Evolutionary conservation across 1,140 invertebrate genomes (phyloP).

Genomic region (Apis cerana): DNA sequence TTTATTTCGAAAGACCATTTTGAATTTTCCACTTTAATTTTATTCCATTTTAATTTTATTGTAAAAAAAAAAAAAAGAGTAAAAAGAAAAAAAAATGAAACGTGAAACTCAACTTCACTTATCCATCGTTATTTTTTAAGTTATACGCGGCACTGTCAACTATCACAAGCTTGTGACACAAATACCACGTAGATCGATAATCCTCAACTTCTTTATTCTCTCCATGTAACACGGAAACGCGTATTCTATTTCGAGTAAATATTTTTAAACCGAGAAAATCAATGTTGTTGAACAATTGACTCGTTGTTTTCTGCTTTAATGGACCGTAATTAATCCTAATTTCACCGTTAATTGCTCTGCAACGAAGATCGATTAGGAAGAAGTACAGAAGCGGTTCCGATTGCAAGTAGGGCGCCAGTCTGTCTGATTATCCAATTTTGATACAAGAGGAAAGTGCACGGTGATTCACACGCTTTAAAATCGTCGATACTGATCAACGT

Average conservation of each 20-base stretch:
- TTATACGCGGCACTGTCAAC: background rate
- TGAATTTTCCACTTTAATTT: too few species aligned
- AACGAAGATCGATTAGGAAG: slow-evolving; percentile 1
- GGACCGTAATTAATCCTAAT: slow-evolving; percentile 45
- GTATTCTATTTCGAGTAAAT: background rate
- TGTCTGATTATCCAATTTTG: slow-evolving; percentile 29
- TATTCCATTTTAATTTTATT: too few species aligned
- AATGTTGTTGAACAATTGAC: background rate
- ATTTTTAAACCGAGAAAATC: slow-evolving; percentile 4
- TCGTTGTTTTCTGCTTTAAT: slow-evolving; percentile 13
- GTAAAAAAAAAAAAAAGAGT: background rate
- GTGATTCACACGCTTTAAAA: background rate
- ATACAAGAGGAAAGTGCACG: slow-evolving; percentile 1
- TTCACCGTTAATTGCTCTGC: slow-evolving; percentile 43
- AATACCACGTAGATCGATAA: slow-evolving; percentile 47
- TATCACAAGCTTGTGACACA: slow-evolving; percentile 33
- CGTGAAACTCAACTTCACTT: background rate
- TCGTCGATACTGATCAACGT: too few species aligned
- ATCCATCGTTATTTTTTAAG: background rate
- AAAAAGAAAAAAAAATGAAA: background rate
- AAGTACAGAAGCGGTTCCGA: slow-evolving; percentile 3
- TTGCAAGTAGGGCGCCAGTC: slow-evolving; percentile 36
- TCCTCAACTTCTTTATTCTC: slow-evolving; percentile 17
- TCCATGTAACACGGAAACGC: slow-evolving; percentile 12
- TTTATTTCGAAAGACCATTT: too few species aligned